Base-by-base conservation (phyloP, 1,140 invertebrate species). In the Pinna nobilis region DNA sequence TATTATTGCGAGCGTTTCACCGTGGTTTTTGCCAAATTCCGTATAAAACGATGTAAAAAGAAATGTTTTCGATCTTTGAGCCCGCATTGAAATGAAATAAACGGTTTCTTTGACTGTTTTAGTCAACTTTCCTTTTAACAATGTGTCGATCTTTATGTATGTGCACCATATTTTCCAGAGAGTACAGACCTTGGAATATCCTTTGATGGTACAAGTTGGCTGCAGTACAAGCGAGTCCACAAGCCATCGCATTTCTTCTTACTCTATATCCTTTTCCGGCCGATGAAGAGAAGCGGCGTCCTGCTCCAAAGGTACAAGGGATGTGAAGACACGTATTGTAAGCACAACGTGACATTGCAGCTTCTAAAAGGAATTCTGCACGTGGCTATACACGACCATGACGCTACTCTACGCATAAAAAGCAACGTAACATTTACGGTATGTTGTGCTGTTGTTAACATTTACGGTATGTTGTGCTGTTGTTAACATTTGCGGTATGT, bases 221-320 rank as follows among this genome's bases (percentile, higher is more conserved):
- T 76, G n/a, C 30, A 35, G 13, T 79, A 73, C 55, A 60, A 53
- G 7, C 50, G 35, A 20, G 37, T 33, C 20, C 23, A 66, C 25
- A 67, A 44, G 9, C 60, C 77, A 11, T 23, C 60, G 6, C 50
- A 57, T 1, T 79, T 49, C 35, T 61, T 79, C 9, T 15, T 53
- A 13, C 33, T 79, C 20, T 70, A 76, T 51, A 32, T 79, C 6
- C 61, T 70, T 25, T 66, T 79, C 37, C 69, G 67, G 28, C 77
- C 74, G 4, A 23, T 69, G 18, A 55, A n/a, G 25, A 35, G 39
- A 5, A 28, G 35, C 6, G 66, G 66, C 1, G 47, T 44, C 35
- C 13, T 69, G 18, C 6, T 69, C 18, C 37, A 57, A 15, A 53
- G 66, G 25, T 69, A 28, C 6, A n/a, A 39, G 33, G 9, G 25